phyloP scores from a whole-genome alignment of 2,113 vertebrate genomes.

The Rhadina sibilatrix region DNA sequence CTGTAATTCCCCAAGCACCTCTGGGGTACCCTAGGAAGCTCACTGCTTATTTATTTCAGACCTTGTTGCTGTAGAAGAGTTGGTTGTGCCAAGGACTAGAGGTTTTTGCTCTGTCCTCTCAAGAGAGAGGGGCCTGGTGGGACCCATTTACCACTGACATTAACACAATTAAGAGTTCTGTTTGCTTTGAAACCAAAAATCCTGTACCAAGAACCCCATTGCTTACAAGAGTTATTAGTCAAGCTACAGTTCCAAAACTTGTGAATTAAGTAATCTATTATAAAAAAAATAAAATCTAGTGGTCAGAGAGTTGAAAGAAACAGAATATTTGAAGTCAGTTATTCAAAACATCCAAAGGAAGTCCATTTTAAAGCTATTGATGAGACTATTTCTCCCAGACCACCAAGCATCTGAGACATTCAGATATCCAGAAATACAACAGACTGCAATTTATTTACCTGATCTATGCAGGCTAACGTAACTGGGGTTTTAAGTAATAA shows the following conservation, averaged over 20 bases:
- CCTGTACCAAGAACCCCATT: not conserved
- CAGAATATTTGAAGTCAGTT: not conserved
- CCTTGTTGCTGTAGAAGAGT: not conserved
- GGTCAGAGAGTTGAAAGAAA: not conserved
- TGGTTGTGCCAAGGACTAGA: not conserved
- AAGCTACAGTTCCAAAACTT: not conserved
- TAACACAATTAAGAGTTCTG: not conserved
- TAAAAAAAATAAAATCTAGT: not conserved
- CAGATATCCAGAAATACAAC: not conserved
- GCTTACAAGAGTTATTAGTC: not conserved
- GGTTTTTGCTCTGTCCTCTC: not conserved
- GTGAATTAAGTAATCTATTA: not conserved
- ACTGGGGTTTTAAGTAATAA: not conserved
- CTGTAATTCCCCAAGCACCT: not conserved
- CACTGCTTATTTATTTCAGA: not conserved
- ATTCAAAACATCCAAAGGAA: not conserved
- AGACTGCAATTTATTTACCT: not conserved
- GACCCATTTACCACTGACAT: not conserved
- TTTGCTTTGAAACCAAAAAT: constrained; percentile 8
- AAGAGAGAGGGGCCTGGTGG: not conserved
- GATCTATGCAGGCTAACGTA: not conserved
- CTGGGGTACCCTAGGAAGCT: not conserved
- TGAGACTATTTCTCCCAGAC: not conserved
- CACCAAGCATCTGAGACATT: not conserved
- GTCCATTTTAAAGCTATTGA: not conserved